Evolutionary conservation across 2,797 vertebrate species (phyloP), one percentile per base, ranked within the genome.

Genomic region (Apogon hyalosoma): DNA sequence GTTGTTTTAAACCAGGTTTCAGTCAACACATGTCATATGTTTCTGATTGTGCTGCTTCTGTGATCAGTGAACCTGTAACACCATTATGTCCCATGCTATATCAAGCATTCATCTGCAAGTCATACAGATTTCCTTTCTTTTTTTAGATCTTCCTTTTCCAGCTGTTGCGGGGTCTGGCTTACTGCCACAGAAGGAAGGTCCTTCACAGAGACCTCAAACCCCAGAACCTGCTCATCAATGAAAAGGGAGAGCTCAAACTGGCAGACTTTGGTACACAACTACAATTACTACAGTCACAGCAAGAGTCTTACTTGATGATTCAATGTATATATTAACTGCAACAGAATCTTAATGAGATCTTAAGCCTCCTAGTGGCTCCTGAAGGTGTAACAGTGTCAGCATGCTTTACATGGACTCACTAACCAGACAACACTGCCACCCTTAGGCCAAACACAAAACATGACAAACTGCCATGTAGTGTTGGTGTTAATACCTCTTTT

Each of bases 161-260:
- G 91, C 83, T 95, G 57, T 66, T 95, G 41, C 83, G 94, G 42
- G 94, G 94, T 72, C 80, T 95, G 42, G 87, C 92, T 0, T 95
- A 95, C 86, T 95, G 94, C 79, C 94, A 95, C 87, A 81, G 72
- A 47, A 92, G 94, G 47, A 94, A 94, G 66, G 93, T 95, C 46
- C 92, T 95, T 45, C 94, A 95, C 76, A 84, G 94, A 86, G 94
- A 95, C 84, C 92, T 95, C 5, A 95, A 95, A 80, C 94, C 94
- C 8, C 94, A 95, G 82, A 95, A 95, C 85, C 85, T 95, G 18
- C 94, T 95, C 59, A 95, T 95, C 84, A 94, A 93, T 24, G 93
- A 95, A 39, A 91, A 84, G 67, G 94, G 94, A 82, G 94, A 95
- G 65, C 94, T 95, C 41, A 95, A 95, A 80, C 89, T 95, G 24